Base-by-base conservation (phyloP, 2,888 invertebrate species). In the Drosophila kuntzei region DNA sequence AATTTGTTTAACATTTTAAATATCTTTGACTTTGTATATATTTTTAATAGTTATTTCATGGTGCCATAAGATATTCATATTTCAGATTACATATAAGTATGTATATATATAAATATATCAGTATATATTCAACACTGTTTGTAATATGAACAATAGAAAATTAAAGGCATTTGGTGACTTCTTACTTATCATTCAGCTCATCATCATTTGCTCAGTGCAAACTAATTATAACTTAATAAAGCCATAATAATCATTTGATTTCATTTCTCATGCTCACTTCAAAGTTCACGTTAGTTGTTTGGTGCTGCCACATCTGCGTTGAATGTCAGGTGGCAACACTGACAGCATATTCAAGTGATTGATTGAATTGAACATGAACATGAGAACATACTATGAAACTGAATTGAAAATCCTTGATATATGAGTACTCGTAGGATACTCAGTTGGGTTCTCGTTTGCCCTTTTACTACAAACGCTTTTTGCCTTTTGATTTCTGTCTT, bases 141-240 rank as follows among this genome's bases (percentile, higher is more conserved):
- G 32, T 43, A 59, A 60, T 76, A 49, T 75, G 51, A 68, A 75
- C 59, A 73, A 77, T 59, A 61, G 43, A 83, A 84, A 82, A 79
- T 72, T 50, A 87, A 87, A 83, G 82, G 82, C 82, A 85, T 62
- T 87, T 70, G 55, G 82, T 87, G 82, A 87, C 63, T 81, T 68
- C 50, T 50, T 57, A 51, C 47, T 58, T 61, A 54, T 44, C 43
- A 34, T 53, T 70, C 43, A 44, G 36, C 47, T 50, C 16, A 29
- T 58, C 32, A 37, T 34, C 9, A 65, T 49, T 71, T 53, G 49
- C 41, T 76, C 14, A 20, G 36, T 36, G 61, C 65, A 61, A 69
- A 58, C 20, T 47, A 79, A 59, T 70, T 62, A 65, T 65, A 71
- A 84, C 53, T 62, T 41, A 81, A 71, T 76, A 64, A 85, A 81